Conservation (phyloP, 1,140 invertebrate genomes). For the Andrena cerasifolii region DNA sequence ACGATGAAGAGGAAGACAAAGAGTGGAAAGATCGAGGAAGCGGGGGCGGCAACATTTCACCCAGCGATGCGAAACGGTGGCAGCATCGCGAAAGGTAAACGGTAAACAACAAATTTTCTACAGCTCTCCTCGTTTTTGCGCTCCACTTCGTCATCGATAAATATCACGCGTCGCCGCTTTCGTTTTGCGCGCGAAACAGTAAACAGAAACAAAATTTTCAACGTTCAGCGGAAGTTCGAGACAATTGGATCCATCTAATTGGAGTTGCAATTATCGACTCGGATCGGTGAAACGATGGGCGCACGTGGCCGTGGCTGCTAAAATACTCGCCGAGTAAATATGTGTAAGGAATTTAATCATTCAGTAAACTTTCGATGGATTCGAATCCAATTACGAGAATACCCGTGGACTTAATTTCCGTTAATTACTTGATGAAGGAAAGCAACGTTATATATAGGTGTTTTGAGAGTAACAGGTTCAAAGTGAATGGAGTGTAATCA, state of each 20-base stretch:
- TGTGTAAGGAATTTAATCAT: no score
- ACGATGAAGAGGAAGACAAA: slow-evolving; percentile 47
- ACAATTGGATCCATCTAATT: not conserved
- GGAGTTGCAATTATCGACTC: not conserved
- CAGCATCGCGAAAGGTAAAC: slow-evolving; percentile 27
- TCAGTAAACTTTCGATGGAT: no score
- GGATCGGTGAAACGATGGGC: no score
- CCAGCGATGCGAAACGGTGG: slow-evolving; percentile 38
- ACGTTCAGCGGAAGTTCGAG: not conserved
- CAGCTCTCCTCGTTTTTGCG: slow-evolving; percentile 55
- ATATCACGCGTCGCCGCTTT: slow-evolving; percentile 44
- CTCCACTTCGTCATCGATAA: slow-evolving; percentile 56
- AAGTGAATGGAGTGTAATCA: no score
- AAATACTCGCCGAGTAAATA: no score
- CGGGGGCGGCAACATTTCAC: slow-evolving; percentile 47
- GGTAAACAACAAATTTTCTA: slow-evolving; percentile 60
- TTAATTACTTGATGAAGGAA: no score
- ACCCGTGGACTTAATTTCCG: no score
- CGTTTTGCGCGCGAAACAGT: slow-evolving; percentile 10
- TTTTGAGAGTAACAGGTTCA: no score
- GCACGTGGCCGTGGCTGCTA: no score
- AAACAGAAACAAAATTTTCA: slow-evolving; percentile 22
- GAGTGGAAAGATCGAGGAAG: slow-evolving; percentile 21
- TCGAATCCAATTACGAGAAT: no score
- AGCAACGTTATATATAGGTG: no score